phyloP scores from a whole-genome alignment of 2,797 vertebrate genomes.

The Tapera naevia region DNA sequence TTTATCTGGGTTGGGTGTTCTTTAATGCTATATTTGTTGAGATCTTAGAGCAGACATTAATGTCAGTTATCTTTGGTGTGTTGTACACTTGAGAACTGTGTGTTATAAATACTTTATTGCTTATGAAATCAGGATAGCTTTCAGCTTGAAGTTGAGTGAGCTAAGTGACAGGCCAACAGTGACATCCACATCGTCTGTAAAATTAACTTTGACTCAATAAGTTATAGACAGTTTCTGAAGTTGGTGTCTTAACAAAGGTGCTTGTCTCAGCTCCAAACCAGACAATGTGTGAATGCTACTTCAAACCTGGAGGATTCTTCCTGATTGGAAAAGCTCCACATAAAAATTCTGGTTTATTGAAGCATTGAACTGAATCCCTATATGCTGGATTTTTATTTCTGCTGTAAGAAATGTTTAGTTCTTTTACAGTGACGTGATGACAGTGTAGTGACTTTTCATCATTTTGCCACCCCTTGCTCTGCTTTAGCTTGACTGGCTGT shows the following conservation, averaged over 20 bases:
- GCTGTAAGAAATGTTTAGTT: not conserved
- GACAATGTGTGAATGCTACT: not conserved
- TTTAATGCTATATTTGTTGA: not conserved
- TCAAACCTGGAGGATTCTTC: not conserved
- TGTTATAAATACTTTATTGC: slow-evolving; percentile 23
- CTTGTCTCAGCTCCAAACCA: not conserved
- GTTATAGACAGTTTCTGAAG: not conserved
- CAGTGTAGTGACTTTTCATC: not conserved
- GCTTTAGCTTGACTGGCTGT: not conserved
- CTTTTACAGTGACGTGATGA: not conserved
- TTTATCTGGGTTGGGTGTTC: not conserved
- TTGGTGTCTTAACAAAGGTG: not conserved
- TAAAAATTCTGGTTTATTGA: not conserved
- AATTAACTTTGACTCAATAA: not conserved
- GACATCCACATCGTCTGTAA: slow-evolving; percentile 1
- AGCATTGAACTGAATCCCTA: not conserved
- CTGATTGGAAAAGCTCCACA: not conserved
- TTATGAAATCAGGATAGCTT: not conserved
- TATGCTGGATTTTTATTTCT: not conserved
- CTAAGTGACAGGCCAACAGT: not conserved
- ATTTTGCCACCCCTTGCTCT: not conserved
- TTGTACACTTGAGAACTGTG: not conserved
- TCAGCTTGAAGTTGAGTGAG: not conserved
- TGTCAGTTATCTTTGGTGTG: not conserved
- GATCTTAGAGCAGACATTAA: not conserved